These are phyloP conservation scores for Epirrhoe alternata DNA, from an alignment of 2,888 invertebrate genomes.

Conservation along the genomic window DNA sequence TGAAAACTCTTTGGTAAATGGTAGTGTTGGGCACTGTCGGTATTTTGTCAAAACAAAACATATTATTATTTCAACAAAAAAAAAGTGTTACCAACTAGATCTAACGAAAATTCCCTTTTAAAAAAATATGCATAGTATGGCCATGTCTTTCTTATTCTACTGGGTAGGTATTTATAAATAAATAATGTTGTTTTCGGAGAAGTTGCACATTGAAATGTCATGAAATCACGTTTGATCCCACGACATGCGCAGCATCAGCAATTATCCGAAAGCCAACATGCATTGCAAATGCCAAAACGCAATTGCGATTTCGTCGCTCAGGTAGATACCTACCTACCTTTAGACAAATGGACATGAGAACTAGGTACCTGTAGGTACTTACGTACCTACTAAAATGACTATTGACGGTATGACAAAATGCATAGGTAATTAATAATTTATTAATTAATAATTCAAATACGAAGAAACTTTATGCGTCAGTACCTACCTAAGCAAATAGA, in stretches of 20 bases:
- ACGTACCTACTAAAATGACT: too few species aligned
- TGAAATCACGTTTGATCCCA: not conserved
- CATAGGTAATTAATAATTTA: too few species aligned
- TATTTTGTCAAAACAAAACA: too few species aligned
- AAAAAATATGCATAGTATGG: too few species aligned
- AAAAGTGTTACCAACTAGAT: slow-evolving; percentile 7
- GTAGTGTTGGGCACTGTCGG: not conserved
- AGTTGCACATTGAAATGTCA: not conserved
- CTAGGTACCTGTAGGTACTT: too few species aligned
- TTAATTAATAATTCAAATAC: too few species aligned
- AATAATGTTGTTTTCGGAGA: not conserved
- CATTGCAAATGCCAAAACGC: not conserved
- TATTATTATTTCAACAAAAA: not conserved
- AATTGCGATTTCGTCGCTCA: not conserved
- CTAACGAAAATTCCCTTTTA: slow-evolving; percentile 1
- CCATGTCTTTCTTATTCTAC: not conserved
- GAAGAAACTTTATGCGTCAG: too few species aligned
- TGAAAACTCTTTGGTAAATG: slow-evolving; percentile 11
- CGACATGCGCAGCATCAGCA: not conserved
- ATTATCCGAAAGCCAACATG: not conserved
- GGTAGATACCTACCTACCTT: not conserved
- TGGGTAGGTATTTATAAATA: not conserved
- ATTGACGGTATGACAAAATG: too few species aligned
- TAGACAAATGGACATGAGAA: not conserved
- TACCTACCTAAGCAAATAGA: too few species aligned